These are phyloP conservation scores for Operophtera brumata DNA, from an alignment of 2,888 invertebrate species.

Conservation along the genomic window DNA sequence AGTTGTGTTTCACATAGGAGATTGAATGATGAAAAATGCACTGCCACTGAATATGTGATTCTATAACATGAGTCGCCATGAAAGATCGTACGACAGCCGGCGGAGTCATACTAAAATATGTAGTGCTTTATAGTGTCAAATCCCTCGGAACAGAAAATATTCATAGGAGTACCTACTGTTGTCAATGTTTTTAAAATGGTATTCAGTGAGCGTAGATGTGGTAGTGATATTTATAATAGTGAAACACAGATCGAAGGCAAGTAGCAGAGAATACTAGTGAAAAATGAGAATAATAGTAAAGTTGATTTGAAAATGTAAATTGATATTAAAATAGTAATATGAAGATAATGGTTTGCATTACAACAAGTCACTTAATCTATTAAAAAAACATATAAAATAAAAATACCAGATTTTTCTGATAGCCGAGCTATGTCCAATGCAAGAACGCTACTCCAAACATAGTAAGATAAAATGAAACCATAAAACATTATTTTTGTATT, in stretches of 20 bases:
- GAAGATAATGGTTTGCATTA: too few relatives aligned
- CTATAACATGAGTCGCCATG: constrained; percentile 50
- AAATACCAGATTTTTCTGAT: too few relatives aligned
- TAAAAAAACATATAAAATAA: too few relatives aligned
- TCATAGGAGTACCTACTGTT: constrained; percentile 10
- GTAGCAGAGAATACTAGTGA: background rate
- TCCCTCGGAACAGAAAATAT: constrained; percentile 33
- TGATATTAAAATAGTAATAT: too few relatives aligned
- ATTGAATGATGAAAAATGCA: constrained; percentile 71
- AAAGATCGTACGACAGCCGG: constrained; percentile 49
- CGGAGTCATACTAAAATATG: constrained; percentile 48
- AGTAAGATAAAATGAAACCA: too few relatives aligned
- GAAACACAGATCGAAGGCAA: background rate
- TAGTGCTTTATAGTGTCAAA: constrained; percentile 48
- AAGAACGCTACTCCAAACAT: too few relatives aligned
- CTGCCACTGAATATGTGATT: constrained; percentile 58
- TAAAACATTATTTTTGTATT: too few relatives aligned
- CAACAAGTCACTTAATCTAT: too few relatives aligned
- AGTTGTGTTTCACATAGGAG: constrained; percentile 47
- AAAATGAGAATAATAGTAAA: too few relatives aligned
- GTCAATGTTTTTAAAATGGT: background rate
- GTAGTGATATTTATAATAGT: background rate
- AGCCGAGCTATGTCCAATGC: too few relatives aligned
- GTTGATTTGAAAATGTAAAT: too few relatives aligned
- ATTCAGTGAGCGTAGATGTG: background rate